Conservation (phyloP, 2,888 invertebrate genomes). For the Eledone cirrhosa region DNA sequence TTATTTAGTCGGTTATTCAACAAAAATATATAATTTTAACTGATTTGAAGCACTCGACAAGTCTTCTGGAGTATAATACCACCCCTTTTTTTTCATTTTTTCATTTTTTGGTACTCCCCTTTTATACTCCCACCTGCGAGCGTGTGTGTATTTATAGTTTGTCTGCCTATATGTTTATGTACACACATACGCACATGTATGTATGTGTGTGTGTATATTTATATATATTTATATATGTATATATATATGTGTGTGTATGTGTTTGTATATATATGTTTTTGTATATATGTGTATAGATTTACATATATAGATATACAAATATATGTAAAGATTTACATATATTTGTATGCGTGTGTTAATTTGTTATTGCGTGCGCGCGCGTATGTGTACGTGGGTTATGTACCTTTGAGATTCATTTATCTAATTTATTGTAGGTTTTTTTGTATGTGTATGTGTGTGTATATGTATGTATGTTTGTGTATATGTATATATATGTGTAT, state of each 20-base stretch:
- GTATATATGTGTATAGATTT: conserved; percentile 12
- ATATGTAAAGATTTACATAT: conserved; percentile 21
- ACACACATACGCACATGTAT: neutral
- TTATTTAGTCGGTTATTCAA: no score
- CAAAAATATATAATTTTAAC: no score
- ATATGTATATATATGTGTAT: neutral
- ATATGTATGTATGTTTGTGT: neutral
- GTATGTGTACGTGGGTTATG: no score
- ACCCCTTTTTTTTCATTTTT: no score
- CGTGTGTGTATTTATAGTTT: no score
- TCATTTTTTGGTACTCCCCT: no score
- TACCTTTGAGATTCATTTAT: no score
- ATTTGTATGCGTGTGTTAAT: conserved; percentile 27
- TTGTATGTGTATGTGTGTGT: no score
- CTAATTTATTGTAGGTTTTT: no score
- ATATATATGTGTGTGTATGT: conserved; percentile 1
- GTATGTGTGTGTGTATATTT: conserved; percentile 6
- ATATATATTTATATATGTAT: conserved; percentile 25
- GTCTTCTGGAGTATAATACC: no score
- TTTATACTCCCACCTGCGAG: no score
- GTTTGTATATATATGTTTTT: neutral
- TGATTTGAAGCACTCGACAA: no score
- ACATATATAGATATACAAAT: conserved; percentile 14
- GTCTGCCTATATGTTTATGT: neutral
- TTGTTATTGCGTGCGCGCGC: neutral